Evolutionary conservation across 2,113 vertebrate genomes (phyloP).

Genomic region (Triplophysa rosa): DNA sequence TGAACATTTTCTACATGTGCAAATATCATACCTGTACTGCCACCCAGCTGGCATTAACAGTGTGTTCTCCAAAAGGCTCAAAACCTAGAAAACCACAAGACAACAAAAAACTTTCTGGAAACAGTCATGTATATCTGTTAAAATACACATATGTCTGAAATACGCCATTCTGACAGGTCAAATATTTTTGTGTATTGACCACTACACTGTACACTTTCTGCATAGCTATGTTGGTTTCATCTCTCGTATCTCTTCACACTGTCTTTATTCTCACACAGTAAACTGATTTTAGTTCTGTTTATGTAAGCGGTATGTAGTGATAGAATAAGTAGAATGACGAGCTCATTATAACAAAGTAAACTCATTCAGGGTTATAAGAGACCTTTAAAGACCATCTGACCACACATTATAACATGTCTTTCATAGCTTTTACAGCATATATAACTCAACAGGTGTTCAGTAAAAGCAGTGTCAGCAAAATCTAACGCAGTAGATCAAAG

Average conservation of each 20-base stretch:
- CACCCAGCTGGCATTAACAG: slow-evolving; percentile 76
- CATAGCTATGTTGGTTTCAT: not conserved
- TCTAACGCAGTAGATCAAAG: slow-evolving; percentile 30
- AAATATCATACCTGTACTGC: slow-evolving; percentile 72
- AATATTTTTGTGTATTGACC: not conserved
- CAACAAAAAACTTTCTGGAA: not conserved
- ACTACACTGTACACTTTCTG: not conserved
- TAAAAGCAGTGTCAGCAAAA: not conserved
- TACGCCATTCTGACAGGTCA: not conserved
- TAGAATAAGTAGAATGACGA: not conserved
- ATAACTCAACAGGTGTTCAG: not conserved
- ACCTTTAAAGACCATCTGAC: too few species aligned
- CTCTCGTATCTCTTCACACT: too few species aligned
- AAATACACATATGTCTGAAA: not conserved
- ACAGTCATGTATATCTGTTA: not conserved
- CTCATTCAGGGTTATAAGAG: not conserved
- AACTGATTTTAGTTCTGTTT: not conserved
- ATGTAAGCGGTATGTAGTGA: not conserved
- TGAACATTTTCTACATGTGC: not conserved
- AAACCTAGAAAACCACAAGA: slow-evolving; percentile 63
- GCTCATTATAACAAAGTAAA: not conserved
- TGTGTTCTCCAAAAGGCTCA: slow-evolving; percentile 73
- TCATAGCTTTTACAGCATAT: not conserved
- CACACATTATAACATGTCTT: too few species aligned
- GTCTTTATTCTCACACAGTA: too few species aligned